Base-by-base conservation (phyloP, 2,888 invertebrate genomes). In the Therioaphis trifolii region DNA sequence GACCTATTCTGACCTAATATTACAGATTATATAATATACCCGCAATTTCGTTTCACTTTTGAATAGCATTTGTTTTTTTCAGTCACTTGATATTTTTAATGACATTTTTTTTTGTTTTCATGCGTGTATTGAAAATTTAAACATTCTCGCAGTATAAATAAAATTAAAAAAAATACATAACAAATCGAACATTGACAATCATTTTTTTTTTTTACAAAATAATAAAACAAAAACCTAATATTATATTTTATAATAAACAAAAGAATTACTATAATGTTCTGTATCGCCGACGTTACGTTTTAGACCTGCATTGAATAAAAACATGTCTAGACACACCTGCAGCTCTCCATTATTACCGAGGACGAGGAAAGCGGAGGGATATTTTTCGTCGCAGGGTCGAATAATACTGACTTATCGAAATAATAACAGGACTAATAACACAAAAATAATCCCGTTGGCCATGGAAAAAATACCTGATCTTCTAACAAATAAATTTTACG, bases 391-490 rank as follows among this genome's bases (percentile, higher is more conserved):
- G 61, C n/a, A n/a, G n/a, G 21, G 9, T 46, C 27, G 3, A 46
- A 24, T 12, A 27, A 27, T 35, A 35, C 29, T 29, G 27, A 46
- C 29, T 63, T 76, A 63, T 29, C 46, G 4, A 12, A 18, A 2
- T 29, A 76, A 76, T 63, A 76, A 43, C 58, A 58, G 35, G 29
- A 72, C 61, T n/a, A 40, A 63, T 27, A 61, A 40, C 27, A 27
- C 27, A 46, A 61, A 46, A n/a, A n/a, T 5, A 61, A 61, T 61
- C 27, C 27, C 43, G 1, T 14, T 14, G n/a, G n/a, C n/a, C n/a
- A n/a, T n/a, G 5, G 4, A 40, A 55, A 55, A 55, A 55, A 55
- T 40, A 75, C 35, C 35, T 15, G 55, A 40, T 11, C 18, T 0
- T 49, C n/a, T 1, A 0, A 11, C 27, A 72, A 52, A 72, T n/a